Base-by-base conservation (phyloP, 2,113 vertebrate species). In the Ciconia boyciana region DNA sequence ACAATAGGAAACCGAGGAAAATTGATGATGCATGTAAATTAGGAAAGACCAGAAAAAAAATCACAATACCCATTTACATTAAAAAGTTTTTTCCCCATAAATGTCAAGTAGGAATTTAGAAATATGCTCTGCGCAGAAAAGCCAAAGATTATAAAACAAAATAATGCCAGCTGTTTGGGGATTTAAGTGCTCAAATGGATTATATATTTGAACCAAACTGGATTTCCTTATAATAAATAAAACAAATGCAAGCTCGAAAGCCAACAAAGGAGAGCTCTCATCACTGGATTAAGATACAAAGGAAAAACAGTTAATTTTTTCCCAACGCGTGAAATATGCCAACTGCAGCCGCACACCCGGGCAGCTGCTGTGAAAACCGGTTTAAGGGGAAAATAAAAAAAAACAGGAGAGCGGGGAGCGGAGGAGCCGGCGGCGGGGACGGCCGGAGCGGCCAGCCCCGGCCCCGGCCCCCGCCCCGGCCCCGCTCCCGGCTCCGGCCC, bases 71-170 rank as follows among this genome's bases (percentile, higher is more conserved):
- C 96, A 97, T 97, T 96, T 96, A 94, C 95, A 97, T 97, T 95
- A 94, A 96, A 97, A 97, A 96, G 86, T 97, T 96, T 94, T 52
- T 92, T 31, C 65, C 93, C 80, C 83, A 96, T 97, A 97, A 97
- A 97, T 96, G 97, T 97, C 97, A 97, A 97, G 92, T 62, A 95
- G 94, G 97, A 97, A 97, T 97, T 96, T 91, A 92, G 79, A 96
- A 97, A 97, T 97, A 87, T 91, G 96, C 94, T 95, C 92, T 44
- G 83, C 1, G 6, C 88, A 93, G 93, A 97, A 97, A 97, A 97
- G 94, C 94, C 94, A 91, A 94, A 97, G 89, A 96, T 96, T 97
- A 97, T 96, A 96, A 97, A 97, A 96, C 94, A 97, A 97, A 97
- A 97, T 95, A 94, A 94, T 97, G 93, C 95, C 95, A 97, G 97